Base-by-base conservation (phyloP, 2,113 vertebrate species). In the Athene cunicularia region DNA sequence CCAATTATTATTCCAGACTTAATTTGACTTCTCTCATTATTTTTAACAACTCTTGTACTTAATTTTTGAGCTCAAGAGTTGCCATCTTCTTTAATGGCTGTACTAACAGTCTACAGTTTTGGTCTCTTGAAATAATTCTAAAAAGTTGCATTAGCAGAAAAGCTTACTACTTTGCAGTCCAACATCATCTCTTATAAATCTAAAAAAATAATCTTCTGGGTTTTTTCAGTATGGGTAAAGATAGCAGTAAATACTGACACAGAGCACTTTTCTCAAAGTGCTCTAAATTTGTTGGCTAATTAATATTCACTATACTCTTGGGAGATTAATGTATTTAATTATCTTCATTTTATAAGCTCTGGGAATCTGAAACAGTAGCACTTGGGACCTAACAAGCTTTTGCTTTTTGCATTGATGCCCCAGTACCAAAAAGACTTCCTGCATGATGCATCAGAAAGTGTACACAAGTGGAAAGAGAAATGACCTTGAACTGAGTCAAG, bases 231-330 rank as follows among this genome's bases (percentile, higher is more conserved):
- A 24, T 66, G 49, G 56, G 16, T 72, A 80, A 84, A 87, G 84
- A 59, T n/a, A 94, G 63, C 37, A 62, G 17, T 91, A 89, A 87
- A 89, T 92, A 85, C 62, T 75, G 76, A 62, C 30, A 70, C 3
- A 18, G 33, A 82, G 30, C 50, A 28, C 47, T 89, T 79, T 15
- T 86, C 72, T 94, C 56, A 22, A 83, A 93, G 41, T 86, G 24
- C 60, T 93, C 66, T 84, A 71, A 62, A 87, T 95, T 89, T 91
- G 53, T 85, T 94, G 74, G 73, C 45, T 93, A 95, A 95, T 95
- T 97, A 96, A 84, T 95, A 76, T 68, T 82, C 86, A 87, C 26
- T 64, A 19, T 79, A 84, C 62, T 55, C 74, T 74, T 92, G 62
- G 76, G 95, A 85, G 30, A 18, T 33, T 62, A 1, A 1, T 94